Percentiles rank a stretch among this genome's conserved stretches.
Evolutionary conservation across 2,113 vertebrate genomes (phyloP).

Genomic region (Miniopterus natalensis): DNA sequence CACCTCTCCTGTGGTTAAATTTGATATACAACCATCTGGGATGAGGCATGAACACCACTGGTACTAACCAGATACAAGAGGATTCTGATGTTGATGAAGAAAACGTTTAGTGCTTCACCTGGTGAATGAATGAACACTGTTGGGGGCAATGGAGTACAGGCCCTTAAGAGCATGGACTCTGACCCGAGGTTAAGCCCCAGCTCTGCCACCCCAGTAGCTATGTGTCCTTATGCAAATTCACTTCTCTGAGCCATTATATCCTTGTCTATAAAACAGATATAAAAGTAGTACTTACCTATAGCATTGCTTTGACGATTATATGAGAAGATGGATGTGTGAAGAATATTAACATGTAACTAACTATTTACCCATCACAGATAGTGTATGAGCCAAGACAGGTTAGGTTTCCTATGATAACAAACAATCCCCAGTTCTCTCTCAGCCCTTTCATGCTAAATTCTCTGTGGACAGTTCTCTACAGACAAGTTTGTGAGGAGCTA

Average conservation of each 20-base stretch:
- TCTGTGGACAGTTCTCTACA: background rate
- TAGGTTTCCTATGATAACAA: background rate
- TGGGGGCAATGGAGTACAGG: rapidly evolving
- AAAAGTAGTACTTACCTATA: background rate
- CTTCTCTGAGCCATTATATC: background rate
- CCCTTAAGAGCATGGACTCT: background rate
- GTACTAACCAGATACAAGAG: background rate
- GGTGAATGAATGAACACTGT: no score
- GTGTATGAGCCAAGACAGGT: background rate
- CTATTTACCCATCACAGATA: background rate
- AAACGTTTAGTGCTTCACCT: no score
- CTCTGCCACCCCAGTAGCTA: background rate
- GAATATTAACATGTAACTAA: background rate
- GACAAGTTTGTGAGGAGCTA: background rate
- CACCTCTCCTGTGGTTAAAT: background rate
- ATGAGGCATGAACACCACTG: background rate
- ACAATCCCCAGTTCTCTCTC: background rate
- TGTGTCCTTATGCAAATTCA: background rate
- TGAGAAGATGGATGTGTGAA: background rate
- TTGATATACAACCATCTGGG: background rate
- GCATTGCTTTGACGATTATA: background rate
- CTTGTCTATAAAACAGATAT: background rate
- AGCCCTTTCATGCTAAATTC: background rate
- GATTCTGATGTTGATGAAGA: rapidly evolving
- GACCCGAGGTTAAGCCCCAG: no score